Evolutionary conservation across 1,140 invertebrate species (phyloP), one percentile per base, ranked within the genome.

Genomic region (Panulirus ornatus): DNA sequence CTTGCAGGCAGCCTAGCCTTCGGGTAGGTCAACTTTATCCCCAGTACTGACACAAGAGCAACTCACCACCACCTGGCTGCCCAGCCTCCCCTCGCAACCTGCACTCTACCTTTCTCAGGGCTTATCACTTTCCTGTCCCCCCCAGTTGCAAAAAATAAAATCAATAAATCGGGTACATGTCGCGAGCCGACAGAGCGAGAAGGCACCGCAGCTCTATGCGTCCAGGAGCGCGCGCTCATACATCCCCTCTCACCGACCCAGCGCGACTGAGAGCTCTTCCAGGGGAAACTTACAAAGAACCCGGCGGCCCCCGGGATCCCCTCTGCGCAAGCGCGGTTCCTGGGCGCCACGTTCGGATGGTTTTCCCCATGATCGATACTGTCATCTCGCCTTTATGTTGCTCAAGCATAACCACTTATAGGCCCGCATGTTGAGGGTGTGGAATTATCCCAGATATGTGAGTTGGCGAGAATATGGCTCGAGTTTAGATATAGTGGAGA

Each of bases 211-310:
- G 58, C 6, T 66, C n/a, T 66, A 27, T 34, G 58, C n/a, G n/a
- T 66, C 58, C 58, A 0, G 58, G 58, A 66, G n/a, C 34, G 36
- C 78, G n/a, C 78, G 51, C 38, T 34, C 34, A 27, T 42, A 38
- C 70, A 9, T 81, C 78, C 78, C 78, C 78, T 81, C 42, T 19
- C 78, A 81, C 78, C 78, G 30, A 54, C 78, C 78, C 78, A 81
- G 47, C 78, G 78, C 78, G 78, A 81, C 78, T 81, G 78, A 81
- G 47, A 54, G 78, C 78, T 81, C 78, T 81, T 81, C 78, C 47
- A 81, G 78, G 78, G 78, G 78, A 81, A 81, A 81, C 78, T 81
- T 81, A 81, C 78, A 81, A 81, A 81, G 78, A 81, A 81, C 78
- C 78, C 51, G 78, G 78, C 42, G 78, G 78, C 42, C 47, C 58